Evolutionary conservation across 2,113 vertebrate genomes (phyloP).

Genomic region (Cygnus buccinator): DNA sequence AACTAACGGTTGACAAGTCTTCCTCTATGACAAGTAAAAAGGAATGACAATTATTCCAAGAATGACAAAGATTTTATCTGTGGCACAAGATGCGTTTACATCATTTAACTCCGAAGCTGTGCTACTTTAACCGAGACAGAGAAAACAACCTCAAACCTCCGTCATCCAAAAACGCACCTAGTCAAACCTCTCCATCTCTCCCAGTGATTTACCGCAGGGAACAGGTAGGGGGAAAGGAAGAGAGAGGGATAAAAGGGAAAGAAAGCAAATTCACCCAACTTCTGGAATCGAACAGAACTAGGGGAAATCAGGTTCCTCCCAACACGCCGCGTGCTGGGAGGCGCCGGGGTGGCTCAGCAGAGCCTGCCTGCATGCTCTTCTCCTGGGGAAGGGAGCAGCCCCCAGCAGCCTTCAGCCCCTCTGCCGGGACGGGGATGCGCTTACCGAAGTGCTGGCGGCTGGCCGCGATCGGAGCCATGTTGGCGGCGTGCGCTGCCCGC

Average conservation of each 20-base stretch:
- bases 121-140: background rate
- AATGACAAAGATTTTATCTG: background rate
- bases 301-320: background rate
- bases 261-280: background rate
- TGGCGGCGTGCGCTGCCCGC: conserved; percentile 78
- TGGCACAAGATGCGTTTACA: background rate
- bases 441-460: conserved; percentile 88
- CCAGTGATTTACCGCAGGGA: accelerated
- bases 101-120: background rate
- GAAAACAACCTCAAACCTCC: background rate
- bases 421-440: conserved; percentile 34
- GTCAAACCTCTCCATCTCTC: background rate
- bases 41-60: background rate
- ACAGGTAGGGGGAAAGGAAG: accelerated
- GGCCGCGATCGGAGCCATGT: conserved; percentile 89
- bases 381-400: background rate
- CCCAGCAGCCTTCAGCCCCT: background rate
- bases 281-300: background rate
- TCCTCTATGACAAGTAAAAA: background rate
- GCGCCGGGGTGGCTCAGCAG: background rate
- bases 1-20: background rate
- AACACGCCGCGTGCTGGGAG: background rate
- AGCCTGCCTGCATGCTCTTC: background rate
- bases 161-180: accelerated
- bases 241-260: background rate